Evolutionary conservation across 2,113 vertebrate species (phyloP).

Genomic region (Spheniscus mendiculus): DNA sequence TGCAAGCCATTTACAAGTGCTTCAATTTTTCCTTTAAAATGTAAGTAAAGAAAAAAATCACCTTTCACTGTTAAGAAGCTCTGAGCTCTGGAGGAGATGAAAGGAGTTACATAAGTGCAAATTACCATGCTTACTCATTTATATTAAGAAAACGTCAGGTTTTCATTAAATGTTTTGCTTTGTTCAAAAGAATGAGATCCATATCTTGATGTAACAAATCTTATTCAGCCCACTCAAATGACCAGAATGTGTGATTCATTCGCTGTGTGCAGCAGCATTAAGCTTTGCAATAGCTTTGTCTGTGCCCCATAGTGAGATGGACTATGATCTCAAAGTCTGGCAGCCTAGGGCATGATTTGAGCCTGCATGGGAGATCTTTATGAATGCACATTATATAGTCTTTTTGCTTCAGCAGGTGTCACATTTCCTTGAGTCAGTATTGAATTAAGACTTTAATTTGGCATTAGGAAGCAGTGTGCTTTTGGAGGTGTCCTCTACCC

Average conservation of each 20-base stretch:
- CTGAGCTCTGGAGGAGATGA: background rate
- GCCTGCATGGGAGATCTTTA: background rate
- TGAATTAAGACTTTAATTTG: background rate
- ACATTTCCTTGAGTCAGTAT: background rate
- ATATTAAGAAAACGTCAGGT: background rate
- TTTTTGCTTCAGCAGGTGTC: background rate
- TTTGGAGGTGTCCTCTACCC: background rate
- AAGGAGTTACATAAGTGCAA: conserved; percentile 14
- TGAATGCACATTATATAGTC: background rate
- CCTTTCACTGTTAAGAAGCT: background rate
- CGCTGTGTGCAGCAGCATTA: background rate
- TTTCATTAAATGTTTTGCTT: conserved; percentile 22
- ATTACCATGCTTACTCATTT: conserved; percentile 15
- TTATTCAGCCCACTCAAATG: background rate
- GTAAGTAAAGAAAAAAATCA: background rate
- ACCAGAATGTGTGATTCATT: conserved; percentile 16
- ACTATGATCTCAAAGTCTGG: background rate
- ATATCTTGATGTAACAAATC: background rate
- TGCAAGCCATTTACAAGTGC: background rate
- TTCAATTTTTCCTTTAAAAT: background rate
- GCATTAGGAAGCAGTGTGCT: background rate
- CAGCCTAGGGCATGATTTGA: background rate
- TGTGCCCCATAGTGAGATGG: background rate
- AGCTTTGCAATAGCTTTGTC: background rate
- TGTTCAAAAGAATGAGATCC: background rate